Percentiles rank a stretch among this genome's conserved stretches.
phyloP scores from a whole-genome alignment of 2,113 vertebrate species.

The Malaclemys terrapin region DNA sequence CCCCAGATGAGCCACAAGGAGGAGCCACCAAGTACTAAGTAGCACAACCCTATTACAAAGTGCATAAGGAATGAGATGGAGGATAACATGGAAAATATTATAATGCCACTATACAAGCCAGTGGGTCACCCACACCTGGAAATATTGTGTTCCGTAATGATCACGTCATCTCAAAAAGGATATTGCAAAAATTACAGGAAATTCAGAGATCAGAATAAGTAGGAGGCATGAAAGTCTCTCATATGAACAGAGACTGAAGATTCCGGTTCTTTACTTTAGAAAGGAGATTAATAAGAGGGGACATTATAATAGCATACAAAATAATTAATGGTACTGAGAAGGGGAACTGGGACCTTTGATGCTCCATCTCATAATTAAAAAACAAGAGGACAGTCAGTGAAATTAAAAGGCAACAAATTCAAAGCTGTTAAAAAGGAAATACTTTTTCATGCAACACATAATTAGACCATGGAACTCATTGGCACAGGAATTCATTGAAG shows the following conservation, averaged over 20 bases:
- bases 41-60: too few species aligned
- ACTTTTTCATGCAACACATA: neutral
- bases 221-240: neutral
- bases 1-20: too few species aligned
- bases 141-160: neutral
- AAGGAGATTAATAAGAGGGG: neutral
- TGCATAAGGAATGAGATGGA: neutral
- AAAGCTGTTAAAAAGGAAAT: neutral
- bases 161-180: neutral
- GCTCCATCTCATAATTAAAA: neutral
- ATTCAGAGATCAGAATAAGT: neutral
- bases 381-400: neutral
- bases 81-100: neutral
- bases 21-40: too few species aligned
- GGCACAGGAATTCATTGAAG: neutral
- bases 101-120: conserved; percentile 8
- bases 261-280: neutral
- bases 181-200: neutral
- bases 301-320: neutral
- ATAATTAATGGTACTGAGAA: neutral
- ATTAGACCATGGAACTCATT: neutral
- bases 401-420: neutral
- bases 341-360: neutral
- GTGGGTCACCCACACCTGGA: neutral
- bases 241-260: neutral